Base-by-base conservation (phyloP, 2,797 vertebrate species). In the Acropternis orthonyx region DNA sequence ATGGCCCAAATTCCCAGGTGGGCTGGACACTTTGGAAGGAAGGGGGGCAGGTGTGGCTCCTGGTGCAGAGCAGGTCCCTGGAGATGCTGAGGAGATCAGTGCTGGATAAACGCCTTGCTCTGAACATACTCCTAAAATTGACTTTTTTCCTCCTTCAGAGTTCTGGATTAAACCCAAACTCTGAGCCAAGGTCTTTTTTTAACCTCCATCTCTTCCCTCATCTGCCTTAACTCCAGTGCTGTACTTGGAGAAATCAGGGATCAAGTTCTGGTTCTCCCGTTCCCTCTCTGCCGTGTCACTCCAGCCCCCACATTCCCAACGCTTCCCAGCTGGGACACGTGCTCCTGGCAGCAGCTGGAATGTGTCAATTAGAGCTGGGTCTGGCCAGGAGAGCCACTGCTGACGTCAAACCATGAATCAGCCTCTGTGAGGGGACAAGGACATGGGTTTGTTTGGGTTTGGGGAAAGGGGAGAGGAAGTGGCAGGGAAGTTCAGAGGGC, bases 271-370 rank as follows among this genome's bases (percentile, higher is more conserved):
- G 20, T 14, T 54, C 19, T 58, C n/a, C 43, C 39, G 0, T 44
- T 34, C 34, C 9, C 24, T 49, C 26, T 19, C 23, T 58, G 86
- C 92, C 92, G 88, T 7, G 7, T 93, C 85, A 74, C 3, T 1
- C 12, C 5, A 4, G 71, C 79, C 62, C 55, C 68, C 11, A 0
- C 34, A 7, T 54, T 27, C 37, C 52, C 1, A 2, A 22, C 13
- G 6, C 54, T 73, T 41, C 65, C 65, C 88, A 52, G 52, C 39
- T 27, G 44, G 85, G 44, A 19, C 74, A 23, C 30, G 14, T 4
- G 16, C 78, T 74, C 61, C 55, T 72, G 81, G 88, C 81, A 90
- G 93, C 87, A 51, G 80, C 89, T 76, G 90, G 59, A n/a, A 61
- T 8, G 7, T 54, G 68, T 56, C 93, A 48, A 2, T 72, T 24